Evolutionary conservation across 2,888 invertebrate species (phyloP).

Genomic region (Heteromyza rotundicornis): DNA sequence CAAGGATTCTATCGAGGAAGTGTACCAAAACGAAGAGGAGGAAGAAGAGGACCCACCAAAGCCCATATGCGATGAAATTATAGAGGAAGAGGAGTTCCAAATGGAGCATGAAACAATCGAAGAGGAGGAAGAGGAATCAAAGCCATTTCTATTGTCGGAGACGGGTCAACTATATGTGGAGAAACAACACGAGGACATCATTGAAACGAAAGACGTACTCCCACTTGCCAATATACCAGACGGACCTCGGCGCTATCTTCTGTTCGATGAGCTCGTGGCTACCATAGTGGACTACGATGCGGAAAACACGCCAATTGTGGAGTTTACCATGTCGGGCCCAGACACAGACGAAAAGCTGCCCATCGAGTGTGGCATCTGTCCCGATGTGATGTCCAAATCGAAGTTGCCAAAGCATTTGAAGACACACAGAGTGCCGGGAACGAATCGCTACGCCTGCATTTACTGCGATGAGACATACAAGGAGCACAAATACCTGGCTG

Average conservation of each 20-base stretch:
- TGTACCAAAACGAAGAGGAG: constrained; percentile 20
- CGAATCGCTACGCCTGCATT: constrained; percentile 51
- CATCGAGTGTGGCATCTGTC: constrained; percentile 55
- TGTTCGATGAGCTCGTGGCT: constrained; percentile 53
- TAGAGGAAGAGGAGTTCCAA: background rate
- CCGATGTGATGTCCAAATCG: constrained; percentile 48
- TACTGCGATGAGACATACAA: constrained; percentile 53
- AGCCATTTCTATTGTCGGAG: too few relatives aligned
- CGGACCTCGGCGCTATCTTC: constrained; percentile 47
- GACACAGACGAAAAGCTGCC: constrained; percentile 47
- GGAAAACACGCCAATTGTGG: constrained; percentile 50
- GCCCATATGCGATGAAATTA: constrained; percentile 7
- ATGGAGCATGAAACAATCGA: background rate
- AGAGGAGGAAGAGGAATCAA: constrained; percentile 21
- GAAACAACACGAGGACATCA: constrained; percentile 9
- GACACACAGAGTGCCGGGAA: constrained; percentile 46
- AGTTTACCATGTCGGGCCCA: constrained; percentile 46
- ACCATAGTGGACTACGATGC: constrained; percentile 54
- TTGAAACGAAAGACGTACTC: too few relatives aligned
- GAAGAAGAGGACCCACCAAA: background rate
- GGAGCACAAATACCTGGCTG: constrained; percentile 54
- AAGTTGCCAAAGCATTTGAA: constrained; percentile 48
- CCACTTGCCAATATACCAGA: constrained; percentile 32
- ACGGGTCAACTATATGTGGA: background rate
- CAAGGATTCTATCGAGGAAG: constrained; percentile 32